These are phyloP conservation scores for Aleiodes testaceus DNA, from an alignment of 2,888 invertebrate species.

Conservation along the genomic window DNA sequence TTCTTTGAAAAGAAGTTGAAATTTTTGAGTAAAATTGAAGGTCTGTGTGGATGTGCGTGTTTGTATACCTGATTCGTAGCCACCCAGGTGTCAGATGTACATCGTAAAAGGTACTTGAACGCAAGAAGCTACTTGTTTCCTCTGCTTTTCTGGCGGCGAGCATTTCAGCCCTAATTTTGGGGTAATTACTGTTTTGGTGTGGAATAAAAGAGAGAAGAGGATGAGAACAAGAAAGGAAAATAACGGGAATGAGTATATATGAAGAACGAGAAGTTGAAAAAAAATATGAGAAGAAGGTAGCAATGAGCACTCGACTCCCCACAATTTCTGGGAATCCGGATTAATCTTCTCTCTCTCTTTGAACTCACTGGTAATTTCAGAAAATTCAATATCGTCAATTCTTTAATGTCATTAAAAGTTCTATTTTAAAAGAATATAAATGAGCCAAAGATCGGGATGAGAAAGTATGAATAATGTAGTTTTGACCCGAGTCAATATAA, in stretches of 20 bases:
- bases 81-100: conserved; percentile 40
- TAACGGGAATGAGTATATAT: neutral
- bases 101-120: conserved; percentile 7
- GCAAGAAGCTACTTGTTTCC: conserved; percentile 30
- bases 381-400: neutral
- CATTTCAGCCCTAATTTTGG: conserved; percentile 31
- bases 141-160: conserved; percentile 10
- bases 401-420: conserved; percentile 9
- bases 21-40: neutral
- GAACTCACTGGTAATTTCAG: conserved; percentile 7
- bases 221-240: neutral
- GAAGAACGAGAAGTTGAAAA: neutral
- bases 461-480: conserved; percentile 10
- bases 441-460: neutral
- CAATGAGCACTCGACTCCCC: conserved; percentile 3
- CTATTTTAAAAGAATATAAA: neutral
- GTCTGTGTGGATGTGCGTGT: conserved; percentile 21
- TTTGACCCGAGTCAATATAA: neutral
- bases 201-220: conserved; percentile 5
- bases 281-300: conserved; percentile 14
- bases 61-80: conserved; percentile 24
- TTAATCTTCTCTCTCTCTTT: neutral
- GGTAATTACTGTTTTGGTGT: conserved; percentile 37
- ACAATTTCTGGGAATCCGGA: conserved; percentile 17
- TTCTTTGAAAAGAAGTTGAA: no score